Conservation (phyloP, 2,888 invertebrate species). For the Agrypnus murinus region DNA sequence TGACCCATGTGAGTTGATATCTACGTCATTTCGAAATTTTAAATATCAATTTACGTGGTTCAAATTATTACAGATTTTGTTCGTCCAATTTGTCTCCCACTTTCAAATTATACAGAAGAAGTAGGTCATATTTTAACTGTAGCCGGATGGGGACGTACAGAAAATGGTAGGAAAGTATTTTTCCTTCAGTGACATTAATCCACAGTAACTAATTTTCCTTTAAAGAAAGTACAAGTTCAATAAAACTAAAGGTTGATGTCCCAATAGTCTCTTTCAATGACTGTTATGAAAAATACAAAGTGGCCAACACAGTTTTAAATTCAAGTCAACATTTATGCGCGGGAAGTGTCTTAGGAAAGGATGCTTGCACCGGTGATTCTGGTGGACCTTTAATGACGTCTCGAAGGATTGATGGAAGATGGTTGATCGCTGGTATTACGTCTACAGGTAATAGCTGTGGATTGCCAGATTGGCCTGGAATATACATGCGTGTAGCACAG, state of each 20-base stretch:
- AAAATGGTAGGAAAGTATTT: slow-evolving; percentile 60
- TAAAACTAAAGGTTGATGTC: slow-evolving; percentile 78
- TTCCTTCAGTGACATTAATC: too few species aligned
- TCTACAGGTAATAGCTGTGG: slow-evolving; percentile 81
- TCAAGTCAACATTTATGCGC: slow-evolving; percentile 81
- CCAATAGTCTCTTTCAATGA: slow-evolving; percentile 74
- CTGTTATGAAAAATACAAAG: slow-evolving; percentile 74
- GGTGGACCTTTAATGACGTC: slow-evolving; percentile 83
- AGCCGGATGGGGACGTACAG: slow-evolving; percentile 70
- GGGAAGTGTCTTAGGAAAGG: slow-evolving; percentile 79
- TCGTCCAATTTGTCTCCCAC: slow-evolving; percentile 66
- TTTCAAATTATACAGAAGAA: slow-evolving; percentile 54
- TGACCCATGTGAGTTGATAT: too few species aligned
- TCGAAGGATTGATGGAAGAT: slow-evolving; percentile 64
- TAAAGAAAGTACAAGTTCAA: slow-evolving; percentile 61
- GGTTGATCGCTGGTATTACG: slow-evolving; percentile 79
- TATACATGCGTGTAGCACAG: slow-evolving; percentile 77
- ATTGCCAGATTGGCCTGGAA: slow-evolving; percentile 77
- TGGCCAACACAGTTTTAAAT: slow-evolving; percentile 72
- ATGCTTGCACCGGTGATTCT: slow-evolving; percentile 83
- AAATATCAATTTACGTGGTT: too few species aligned
- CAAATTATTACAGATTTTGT: slow-evolving; percentile 62
- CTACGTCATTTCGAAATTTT: too few species aligned
- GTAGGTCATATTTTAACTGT: slow-evolving; percentile 62
- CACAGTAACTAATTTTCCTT: too few species aligned